phyloP scores from a whole-genome alignment of 2,797 vertebrate genomes.

The Philypnodon macrostomus region DNA sequence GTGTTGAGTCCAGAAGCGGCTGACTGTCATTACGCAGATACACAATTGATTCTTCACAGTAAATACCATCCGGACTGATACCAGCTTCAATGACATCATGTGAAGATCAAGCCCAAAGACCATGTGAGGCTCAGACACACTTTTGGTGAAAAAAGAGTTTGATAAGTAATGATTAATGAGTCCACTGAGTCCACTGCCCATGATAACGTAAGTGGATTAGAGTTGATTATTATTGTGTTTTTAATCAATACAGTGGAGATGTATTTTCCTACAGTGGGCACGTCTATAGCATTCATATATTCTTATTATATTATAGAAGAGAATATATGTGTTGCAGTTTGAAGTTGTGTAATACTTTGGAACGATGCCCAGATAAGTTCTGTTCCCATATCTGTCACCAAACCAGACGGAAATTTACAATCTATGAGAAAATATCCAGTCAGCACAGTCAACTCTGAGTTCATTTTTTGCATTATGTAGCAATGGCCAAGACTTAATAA shows the following conservation, averaged over 20 bases:
- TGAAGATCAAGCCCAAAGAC: background rate
- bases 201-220: constrained; percentile 4
- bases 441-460: too few relatives aligned
- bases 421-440: too few relatives aligned
- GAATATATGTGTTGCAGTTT: constrained; percentile 3
- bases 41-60: constrained; percentile 2
- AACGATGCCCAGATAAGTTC: constrained; percentile 14
- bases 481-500: too few relatives aligned
- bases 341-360: constrained; percentile 28
- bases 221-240: background rate
- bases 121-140: background rate
- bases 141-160: background rate
- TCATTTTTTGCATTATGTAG: too few relatives aligned
- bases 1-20: constrained; percentile 15
- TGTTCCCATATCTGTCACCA: constrained; percentile 26
- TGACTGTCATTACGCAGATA: constrained; percentile 22
- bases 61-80: constrained; percentile 8
- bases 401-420: too few relatives aligned
- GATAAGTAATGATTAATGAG: too few relatives aligned
- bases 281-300: too few relatives aligned
- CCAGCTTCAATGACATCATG: constrained; percentile 14
- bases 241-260: too few relatives aligned
- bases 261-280: too few relatives aligned
- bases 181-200: too few relatives aligned
- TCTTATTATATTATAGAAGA: background rate